phyloP scores from a whole-genome alignment of 1,140 invertebrate species.

The Charaxes varanes region DNA sequence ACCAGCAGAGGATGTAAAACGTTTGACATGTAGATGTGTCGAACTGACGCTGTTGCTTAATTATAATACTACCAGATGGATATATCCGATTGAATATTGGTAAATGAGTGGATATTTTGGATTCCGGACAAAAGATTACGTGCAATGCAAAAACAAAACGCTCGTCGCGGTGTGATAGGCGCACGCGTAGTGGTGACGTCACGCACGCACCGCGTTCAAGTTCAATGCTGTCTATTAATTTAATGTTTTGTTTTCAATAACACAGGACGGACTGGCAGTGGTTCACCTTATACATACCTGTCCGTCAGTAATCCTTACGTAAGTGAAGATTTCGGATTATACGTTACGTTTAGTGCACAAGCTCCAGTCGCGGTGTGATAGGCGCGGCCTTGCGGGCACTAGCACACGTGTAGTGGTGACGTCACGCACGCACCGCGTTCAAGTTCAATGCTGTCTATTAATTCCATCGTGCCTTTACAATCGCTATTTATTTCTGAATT shows the following conservation, averaged over 20 bases:
- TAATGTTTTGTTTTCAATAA: slow-evolving; percentile 39
- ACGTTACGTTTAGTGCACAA: background rate
- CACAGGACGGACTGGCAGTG: too few species aligned
- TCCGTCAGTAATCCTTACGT: too few species aligned
- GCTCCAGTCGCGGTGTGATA: slow-evolving; percentile 40
- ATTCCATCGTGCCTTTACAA: slow-evolving; percentile 47
- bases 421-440: slow-evolving; percentile 58
- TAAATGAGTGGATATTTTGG: too few species aligned
- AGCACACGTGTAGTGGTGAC: slow-evolving; percentile 50
- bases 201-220: slow-evolving; percentile 60
- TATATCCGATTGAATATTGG: too few species aligned
- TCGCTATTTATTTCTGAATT: slow-evolving; percentile 14
- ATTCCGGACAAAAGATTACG: too few species aligned
- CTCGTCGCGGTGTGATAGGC: slow-evolving; percentile 38
- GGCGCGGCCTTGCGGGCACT: slow-evolving; percentile 49
- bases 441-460: slow-evolving; percentile 70
- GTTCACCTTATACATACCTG: too few species aligned
- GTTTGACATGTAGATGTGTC: too few species aligned
- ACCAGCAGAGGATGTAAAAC: too few species aligned
- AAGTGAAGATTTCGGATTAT: too few species aligned
- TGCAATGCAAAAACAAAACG: too few species aligned
- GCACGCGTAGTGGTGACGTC: slow-evolving; percentile 55
- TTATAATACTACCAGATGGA: too few species aligned
- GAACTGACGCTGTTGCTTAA: too few species aligned
- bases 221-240: slow-evolving; percentile 69